Evolutionary conservation across 2,113 vertebrate genomes (phyloP).

Genomic region (Rhinolophus ferrumequinum): DNA sequence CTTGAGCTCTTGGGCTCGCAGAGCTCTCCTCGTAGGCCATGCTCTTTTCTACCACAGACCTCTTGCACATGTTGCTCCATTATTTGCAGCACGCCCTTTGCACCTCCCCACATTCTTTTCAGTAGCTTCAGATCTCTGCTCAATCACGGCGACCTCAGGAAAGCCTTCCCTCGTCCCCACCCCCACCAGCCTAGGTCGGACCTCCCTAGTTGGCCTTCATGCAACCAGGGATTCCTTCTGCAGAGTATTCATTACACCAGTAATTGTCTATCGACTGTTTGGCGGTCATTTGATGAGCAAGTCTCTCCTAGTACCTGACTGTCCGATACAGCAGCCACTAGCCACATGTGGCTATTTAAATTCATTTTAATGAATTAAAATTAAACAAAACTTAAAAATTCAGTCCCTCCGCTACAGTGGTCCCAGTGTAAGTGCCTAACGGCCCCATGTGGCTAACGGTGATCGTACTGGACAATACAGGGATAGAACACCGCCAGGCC

Average conservation of each 20-base stretch:
- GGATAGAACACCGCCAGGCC: not conserved
- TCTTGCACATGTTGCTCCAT: not conserved
- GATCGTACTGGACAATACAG: not conserved
- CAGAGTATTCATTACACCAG: not conserved
- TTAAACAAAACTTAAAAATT: not conserved
- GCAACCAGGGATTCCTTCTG: not conserved
- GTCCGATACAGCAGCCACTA: not conserved
- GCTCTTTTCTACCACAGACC: not conserved
- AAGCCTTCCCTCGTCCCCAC: not conserved
- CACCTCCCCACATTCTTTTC: not conserved
- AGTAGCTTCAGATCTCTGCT: not conserved
- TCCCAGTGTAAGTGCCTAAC: not conserved
- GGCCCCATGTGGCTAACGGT: not conserved
- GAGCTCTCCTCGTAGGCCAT: not conserved
- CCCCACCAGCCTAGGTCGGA: not conserved
- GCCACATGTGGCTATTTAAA: not conserved
- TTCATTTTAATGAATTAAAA: conserved; percentile 3
- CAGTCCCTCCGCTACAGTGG: not conserved
- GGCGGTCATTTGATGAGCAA: not conserved
- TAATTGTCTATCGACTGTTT: not conserved
- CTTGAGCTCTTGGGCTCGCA: not conserved
- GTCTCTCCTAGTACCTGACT: not conserved
- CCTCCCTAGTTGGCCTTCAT: not conserved
- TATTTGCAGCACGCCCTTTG: not conserved
- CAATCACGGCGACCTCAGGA: not conserved